Conservation (phyloP, 2,797 vertebrate species). For the Urocyon cinereoargenteus region DNA sequence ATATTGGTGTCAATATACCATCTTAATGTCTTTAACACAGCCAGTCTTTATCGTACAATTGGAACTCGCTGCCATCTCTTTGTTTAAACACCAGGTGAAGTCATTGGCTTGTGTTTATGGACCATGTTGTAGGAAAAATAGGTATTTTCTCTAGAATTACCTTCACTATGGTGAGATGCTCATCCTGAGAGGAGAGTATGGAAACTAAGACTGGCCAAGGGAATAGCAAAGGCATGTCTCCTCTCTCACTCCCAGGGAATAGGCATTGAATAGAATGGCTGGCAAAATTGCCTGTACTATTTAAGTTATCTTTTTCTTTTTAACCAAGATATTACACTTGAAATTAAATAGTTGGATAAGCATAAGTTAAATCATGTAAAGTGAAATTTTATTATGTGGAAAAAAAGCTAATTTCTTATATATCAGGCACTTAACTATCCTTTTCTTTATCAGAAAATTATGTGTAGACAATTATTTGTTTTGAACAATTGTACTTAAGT, state of each 20-base stretch:
- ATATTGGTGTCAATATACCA: background rate
- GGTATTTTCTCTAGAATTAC: background rate
- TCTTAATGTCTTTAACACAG: background rate
- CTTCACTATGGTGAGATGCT: background rate
- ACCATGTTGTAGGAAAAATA: background rate
- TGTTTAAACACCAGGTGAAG: background rate
- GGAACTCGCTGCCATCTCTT: background rate
- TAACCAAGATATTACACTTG: background rate
- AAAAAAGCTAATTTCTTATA: slow-evolving; percentile 14
- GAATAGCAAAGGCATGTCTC: background rate
- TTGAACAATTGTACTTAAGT: slow-evolving; percentile 11
- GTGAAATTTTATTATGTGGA: slow-evolving; percentile 15
- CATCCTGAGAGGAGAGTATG: background rate
- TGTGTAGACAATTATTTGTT: slow-evolving; percentile 14
- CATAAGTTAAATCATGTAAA: background rate
- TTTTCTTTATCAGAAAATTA: background rate
- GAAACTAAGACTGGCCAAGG: background rate
- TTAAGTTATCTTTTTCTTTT: background rate
- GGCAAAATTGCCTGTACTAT: background rate
- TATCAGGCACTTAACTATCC: background rate
- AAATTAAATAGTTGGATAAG: slow-evolving; percentile 11
- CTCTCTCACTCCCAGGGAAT: background rate
- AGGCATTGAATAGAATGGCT: background rate
- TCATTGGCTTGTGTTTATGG: background rate
- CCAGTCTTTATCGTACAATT: background rate